Evolutionary conservation across 2,113 vertebrate species (phyloP), one percentile per base, ranked within the genome.

Genomic region (western clawed frog (Xenopus tropicalis)): DNA sequence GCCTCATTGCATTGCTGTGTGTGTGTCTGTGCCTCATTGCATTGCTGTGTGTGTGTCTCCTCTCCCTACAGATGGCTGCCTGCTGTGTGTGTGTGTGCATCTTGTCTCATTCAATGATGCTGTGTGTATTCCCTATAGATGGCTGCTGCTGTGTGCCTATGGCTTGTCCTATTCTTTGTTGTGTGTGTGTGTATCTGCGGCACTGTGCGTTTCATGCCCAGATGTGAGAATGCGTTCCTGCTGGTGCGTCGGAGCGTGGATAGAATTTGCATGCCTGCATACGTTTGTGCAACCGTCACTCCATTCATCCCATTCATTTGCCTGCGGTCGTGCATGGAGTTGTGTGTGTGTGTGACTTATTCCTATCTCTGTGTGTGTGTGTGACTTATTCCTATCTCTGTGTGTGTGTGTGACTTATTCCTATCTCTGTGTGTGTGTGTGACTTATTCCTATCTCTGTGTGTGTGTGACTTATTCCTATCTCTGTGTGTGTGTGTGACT

Each of bases 231-330:
- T n/a, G 51, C 51, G 17, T 19, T n/a, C 16, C 2, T 54, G 51
- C 17, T 54, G 14, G 44, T 46, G 44, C 44, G 44, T 46, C 44
- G 44, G 14, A 24, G 43, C 23, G 14, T 24, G 61, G 61, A 3
- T 25, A 25, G 17, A 21, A 64, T 64, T 64, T 66, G 20, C 42
- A 66, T 23, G 64, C 20, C 19, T 22, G 37, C 14, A 66, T 66
- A 46, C 43, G 64, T 66, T 59, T 66, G 11, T 64, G 64, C 20
- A 23, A 13, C 64, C 29, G 43, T n/a, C 11, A 23, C 19, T 66
- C 46, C 42, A 66, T 66, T 66, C 42, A 66, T 48, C 21, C 64
- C 64, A 66, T 66, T 66, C 64, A 66, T 46, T 48, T 22, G 42
- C 14, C 24, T 43, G 11, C 17, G 62, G 8, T 10, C 11, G 24